Conservation (phyloP, 1,140 invertebrate species). For the Drosophila ercepeae region DNA sequence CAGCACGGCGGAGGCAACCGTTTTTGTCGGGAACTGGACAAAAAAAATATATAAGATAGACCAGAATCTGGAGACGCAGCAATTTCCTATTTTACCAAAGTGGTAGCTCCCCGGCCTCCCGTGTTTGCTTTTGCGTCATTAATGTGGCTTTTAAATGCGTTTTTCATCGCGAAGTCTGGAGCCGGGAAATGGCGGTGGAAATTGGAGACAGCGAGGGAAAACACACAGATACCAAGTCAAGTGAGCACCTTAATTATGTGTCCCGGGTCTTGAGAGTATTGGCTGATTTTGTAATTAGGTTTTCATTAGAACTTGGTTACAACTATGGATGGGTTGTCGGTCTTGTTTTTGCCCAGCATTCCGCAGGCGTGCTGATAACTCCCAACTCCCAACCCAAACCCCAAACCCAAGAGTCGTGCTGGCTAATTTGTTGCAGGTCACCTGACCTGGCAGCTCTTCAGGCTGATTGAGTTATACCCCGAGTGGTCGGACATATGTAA, state of each 20-base stretch:
- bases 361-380: constrained; percentile 36
- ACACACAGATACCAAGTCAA: constrained; percentile 28
- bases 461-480: constrained; percentile 73
- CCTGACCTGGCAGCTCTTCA: constrained; percentile 26
- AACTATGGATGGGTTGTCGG: constrained; percentile 51
- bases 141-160: constrained; percentile 81
- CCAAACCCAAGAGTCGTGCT: constrained; percentile 3
- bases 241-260: constrained; percentile 80
- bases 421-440: constrained; percentile 63
- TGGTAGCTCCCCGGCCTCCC: constrained; percentile 53
- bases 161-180: constrained; percentile 53
- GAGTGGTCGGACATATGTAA: constrained; percentile 60
- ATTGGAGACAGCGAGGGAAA: constrained; percentile 35
- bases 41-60: constrained; percentile 33
- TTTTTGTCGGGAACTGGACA: constrained; percentile 62
- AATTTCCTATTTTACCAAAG: constrained; percentile 82
- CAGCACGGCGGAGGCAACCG: constrained; percentile 54
- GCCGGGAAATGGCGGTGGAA: constrained; percentile 8
- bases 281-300: constrained; percentile 81
- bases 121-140: constrained; percentile 63
- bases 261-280: constrained; percentile 74
- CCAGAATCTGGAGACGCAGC: constrained; percentile 59
- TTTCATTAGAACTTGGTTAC: constrained; percentile 76
- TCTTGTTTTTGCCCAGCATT: constrained; percentile 28
- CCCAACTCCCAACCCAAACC: neutral